These are phyloP conservation scores for Micromesistius poutassou DNA, from an alignment of 2,797 vertebrate genomes.

Conservation along the genomic window DNA sequence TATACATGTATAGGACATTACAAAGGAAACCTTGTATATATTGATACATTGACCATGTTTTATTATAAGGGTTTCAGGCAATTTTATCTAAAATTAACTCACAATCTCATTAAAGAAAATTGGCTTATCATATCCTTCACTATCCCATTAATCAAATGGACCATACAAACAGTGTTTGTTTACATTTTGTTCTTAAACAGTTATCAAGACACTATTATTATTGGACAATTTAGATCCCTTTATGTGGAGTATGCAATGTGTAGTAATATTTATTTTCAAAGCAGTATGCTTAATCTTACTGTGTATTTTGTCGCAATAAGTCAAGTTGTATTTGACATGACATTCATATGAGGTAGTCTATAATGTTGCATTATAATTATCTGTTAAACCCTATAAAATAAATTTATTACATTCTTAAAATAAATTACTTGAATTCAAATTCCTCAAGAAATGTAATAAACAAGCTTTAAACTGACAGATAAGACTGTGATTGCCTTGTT, in stretches of 20 bases:
- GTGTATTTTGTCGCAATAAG: slow-evolving; percentile 28
- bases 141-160: neutral
- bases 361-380: slow-evolving; percentile 8
- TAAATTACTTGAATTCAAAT: neutral
- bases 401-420: neutral
- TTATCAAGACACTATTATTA: slow-evolving; percentile 15
- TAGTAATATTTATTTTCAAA: slow-evolving; percentile 22
- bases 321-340: slow-evolving; percentile 45
- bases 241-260: slow-evolving; percentile 28
- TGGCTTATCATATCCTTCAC: neutral
- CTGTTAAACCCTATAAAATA: neutral
- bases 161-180: neutral
- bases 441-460: slow-evolving; percentile 2
- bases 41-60: neutral
- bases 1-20: neutral
- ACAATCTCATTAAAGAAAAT: neutral
- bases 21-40: neutral
- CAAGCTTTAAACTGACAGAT: neutral
- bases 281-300: slow-evolving; percentile 16
- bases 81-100: neutral
- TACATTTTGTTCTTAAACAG: neutral
- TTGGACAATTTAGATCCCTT: slow-evolving; percentile 18
- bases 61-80: neutral
- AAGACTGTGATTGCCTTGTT: neutral
- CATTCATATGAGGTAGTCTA: neutral